These are phyloP conservation scores for Phoxinus phoxinus DNA, from an alignment of 2,113 vertebrate species.

Conservation along the genomic window DNA sequence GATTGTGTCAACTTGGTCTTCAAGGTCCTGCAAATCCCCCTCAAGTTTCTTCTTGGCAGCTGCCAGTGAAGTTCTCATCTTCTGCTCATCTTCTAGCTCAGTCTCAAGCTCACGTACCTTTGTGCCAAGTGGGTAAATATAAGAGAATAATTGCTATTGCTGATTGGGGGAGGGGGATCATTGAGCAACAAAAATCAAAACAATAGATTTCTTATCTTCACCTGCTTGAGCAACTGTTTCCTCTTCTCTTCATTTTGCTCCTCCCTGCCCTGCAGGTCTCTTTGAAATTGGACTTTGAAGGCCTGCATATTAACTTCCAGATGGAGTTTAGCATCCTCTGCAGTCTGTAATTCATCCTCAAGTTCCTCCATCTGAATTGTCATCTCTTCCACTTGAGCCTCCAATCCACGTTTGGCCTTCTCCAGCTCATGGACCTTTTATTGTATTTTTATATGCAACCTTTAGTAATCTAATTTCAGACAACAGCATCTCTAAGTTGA, in stretches of 20 bases:
- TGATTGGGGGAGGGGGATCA: not conserved
- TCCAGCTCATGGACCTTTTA: conserved; percentile 91
- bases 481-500: not conserved
- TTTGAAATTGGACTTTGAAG: conserved; percentile 86
- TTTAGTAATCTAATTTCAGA: not conserved
- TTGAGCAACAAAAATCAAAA: not conserved
- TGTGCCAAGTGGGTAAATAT: not conserved
- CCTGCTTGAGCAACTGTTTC: conserved; percentile 90
- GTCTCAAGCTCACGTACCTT: conserved; percentile 91
- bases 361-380: conserved; percentile 91
- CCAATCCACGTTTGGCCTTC: conserved; percentile 89
- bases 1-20: conserved; percentile 87
- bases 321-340: conserved; percentile 91
- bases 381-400: conserved; percentile 92
- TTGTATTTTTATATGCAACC: not conserved
- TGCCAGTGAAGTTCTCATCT: conserved; percentile 81
- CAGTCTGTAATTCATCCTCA: conserved; percentile 92
- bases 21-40: conserved; percentile 87
- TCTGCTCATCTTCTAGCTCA: conserved; percentile 92
- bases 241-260: conserved; percentile 91
- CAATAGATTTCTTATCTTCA: conserved; percentile 53
- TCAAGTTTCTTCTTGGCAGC: conserved; percentile 91
- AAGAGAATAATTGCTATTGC: not conserved
- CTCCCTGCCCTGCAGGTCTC: conserved; percentile 87
- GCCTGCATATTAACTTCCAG: conserved; percentile 94